These are phyloP conservation scores for Meiosimyza platycephala DNA, from an alignment of 2,888 invertebrate genomes.

Conservation along the genomic window DNA sequence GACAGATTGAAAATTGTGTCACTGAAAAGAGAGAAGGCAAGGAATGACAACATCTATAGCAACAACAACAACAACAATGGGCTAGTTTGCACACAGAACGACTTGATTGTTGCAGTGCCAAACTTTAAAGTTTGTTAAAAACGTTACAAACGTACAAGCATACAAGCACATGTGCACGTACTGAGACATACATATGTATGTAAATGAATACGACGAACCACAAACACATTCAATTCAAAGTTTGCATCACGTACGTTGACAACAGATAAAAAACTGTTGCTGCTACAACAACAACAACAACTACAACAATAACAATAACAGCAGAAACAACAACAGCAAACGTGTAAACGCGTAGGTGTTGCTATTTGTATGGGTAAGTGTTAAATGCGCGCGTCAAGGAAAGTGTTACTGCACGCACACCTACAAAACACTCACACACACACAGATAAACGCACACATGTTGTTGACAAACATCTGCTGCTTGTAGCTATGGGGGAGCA, in stretches of 20 bases:
- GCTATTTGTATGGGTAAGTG: neutral
- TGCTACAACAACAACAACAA: constrained; percentile 5
- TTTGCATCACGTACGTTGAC: constrained; percentile 34
- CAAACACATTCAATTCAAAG: constrained; percentile 23
- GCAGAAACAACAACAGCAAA: constrained; percentile 3
- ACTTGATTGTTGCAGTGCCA: constrained; percentile 12
- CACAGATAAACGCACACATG: constrained; percentile 8
- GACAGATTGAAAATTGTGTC: constrained; percentile 40
- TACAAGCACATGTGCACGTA: constrained; percentile 11
- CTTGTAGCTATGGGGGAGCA: constrained; percentile 1
- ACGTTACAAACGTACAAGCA: constrained; percentile 16
- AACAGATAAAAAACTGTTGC: constrained; percentile 32
- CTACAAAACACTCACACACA: constrained; percentile 24
- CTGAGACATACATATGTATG: neutral
- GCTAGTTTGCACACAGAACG: constrained; percentile 20
- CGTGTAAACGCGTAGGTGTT: neutral
- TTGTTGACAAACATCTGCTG: neutral
- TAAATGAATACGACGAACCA: constrained; percentile 20
- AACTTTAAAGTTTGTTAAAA: constrained; percentile 29
- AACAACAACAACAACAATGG: constrained; percentile 29
- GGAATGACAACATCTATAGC: constrained; percentile 8
- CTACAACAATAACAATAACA: neutral
- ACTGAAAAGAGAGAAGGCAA: constrained; percentile 12
- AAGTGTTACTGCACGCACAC: constrained; percentile 35
- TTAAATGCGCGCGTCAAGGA: constrained; percentile 26